Evolutionary conservation across 2,113 vertebrate genomes (phyloP).

Genomic region (Muntiacus muntjak): DNA sequence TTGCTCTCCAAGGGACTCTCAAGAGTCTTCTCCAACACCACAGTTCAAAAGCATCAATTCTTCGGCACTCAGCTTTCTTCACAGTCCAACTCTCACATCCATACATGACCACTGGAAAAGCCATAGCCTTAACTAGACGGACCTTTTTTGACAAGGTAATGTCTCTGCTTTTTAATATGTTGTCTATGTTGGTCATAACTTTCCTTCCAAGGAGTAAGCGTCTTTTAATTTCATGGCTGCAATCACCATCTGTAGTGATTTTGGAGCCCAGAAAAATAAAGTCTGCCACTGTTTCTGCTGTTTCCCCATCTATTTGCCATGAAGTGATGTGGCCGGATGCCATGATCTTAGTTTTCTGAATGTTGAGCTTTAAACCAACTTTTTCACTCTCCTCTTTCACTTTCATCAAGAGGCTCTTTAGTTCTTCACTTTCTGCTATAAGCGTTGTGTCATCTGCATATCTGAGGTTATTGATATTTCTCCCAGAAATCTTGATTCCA

Average conservation of each 20-base stretch:
- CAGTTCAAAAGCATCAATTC: no score
- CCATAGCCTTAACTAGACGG: neutral
- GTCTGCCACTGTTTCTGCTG: neutral
- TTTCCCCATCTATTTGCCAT: neutral
- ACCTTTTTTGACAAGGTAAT: neutral
- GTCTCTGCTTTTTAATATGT: neutral
- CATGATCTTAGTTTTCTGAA: neutral
- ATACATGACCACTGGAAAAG: neutral
- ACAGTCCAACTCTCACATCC: neutral
- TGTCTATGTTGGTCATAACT: no score
- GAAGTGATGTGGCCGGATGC: no score
- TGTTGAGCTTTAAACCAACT: neutral
- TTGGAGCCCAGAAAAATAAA: neutral
- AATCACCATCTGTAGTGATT: neutral
- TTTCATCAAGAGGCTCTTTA: neutral
- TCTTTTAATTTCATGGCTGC: neutral
- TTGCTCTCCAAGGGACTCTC: no score
- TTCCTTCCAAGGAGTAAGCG: no score
- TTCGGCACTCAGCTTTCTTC: neutral
- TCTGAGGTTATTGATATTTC: neutral
- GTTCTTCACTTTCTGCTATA: neutral
- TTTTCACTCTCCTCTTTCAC: neutral
- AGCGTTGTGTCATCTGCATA: neutral
- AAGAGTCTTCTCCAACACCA: no score
- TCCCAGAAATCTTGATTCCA: neutral